Evolutionary conservation across 2,113 vertebrate genomes (phyloP), one percentile per base, ranked within the genome.

Genomic region (Gallinago media): DNA sequence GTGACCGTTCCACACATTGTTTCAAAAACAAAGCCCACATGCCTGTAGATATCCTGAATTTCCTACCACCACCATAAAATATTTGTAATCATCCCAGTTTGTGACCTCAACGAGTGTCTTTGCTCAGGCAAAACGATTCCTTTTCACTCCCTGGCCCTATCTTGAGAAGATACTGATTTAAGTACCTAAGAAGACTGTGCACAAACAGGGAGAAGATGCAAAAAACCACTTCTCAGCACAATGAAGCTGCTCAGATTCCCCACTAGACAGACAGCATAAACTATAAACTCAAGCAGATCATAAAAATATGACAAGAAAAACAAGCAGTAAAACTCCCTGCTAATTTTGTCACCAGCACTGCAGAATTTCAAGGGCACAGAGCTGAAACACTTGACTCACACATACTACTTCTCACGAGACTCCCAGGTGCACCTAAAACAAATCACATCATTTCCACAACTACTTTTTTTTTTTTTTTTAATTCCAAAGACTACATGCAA

Each of bases 71-170:
- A 85, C 87, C 16, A 27, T 93, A 92, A 97, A 97, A 94, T 89
- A 54, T 96, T 95, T 92, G 89, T 81, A 89, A 97, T 88, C 93
- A 93, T 63, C 96, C 76, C 90, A 90, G 96, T 96, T 91, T 93
- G 95, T 89, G 76, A 79, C 52, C 86, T 36, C 44, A 76, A 58
- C 20, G 15, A 50, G 36, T 61, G 63, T 80, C 67, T 73, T 62
- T 54, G 42, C 31, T 91, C 47, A 71, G 34, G 70, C 75, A 86
- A 94, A 42, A 93, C 7, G 36, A 92, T 91, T 93, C 92, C 75
- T 94, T 92, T 85, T 58, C 81, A 61, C n/a, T 78, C 38, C 34
- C 55, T 90, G 84, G 36, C n/a, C 54, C 55, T 38, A 8, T 19
- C 47, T 73, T 58, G 36, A 91, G 63, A 90, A 68, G 80, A 65